These are phyloP conservation scores for Terebella lapidaria DNA, from an alignment of 2,888 invertebrate genomes.

Conservation along the genomic window DNA sequence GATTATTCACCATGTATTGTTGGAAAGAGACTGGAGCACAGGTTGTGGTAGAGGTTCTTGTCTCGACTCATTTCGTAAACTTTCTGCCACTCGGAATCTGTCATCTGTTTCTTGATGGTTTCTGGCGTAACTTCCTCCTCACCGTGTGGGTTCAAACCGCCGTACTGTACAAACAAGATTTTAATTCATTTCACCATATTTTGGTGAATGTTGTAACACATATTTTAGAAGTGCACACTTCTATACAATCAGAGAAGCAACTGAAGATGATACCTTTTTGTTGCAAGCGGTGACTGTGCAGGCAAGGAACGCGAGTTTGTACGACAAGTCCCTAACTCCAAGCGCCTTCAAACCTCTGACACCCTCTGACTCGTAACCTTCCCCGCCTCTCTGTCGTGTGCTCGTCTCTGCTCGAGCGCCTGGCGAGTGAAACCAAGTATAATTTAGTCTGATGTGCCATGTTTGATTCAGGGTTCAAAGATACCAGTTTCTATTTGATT, in stretches of 20 bases:
- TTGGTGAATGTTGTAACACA: neutral
- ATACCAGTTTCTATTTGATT: too few relatives aligned
- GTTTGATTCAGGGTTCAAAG: too few relatives aligned
- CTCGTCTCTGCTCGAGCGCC: conserved; percentile 74
- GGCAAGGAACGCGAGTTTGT: conserved; percentile 87
- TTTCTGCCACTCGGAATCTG: conserved; percentile 73
- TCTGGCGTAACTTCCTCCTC: conserved; percentile 87
- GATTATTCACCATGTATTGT: conserved; percentile 81
- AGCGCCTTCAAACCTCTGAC: conserved; percentile 79
- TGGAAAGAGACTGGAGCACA: conserved; percentile 88
- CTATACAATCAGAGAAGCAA: too few relatives aligned
- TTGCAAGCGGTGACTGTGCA: conserved; percentile 86
- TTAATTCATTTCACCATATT: neutral
- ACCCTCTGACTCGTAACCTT: conserved; percentile 59
- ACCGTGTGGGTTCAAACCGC: conserved; percentile 58
- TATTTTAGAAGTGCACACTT: too few relatives aligned
- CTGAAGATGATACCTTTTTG: too few relatives aligned
- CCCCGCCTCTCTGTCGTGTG: conserved; percentile 61
- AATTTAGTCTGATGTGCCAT: too few relatives aligned
- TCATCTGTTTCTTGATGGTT: conserved; percentile 89
- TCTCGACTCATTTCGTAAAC: conserved; percentile 97
- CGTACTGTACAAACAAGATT: conserved; percentile 20
- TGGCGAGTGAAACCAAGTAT: too few relatives aligned
- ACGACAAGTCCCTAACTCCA: conserved; percentile 79
- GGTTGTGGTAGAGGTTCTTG: conserved; percentile 77